Evolutionary conservation across 2,888 invertebrate species (phyloP).

Genomic region (Formica aserva): DNA sequence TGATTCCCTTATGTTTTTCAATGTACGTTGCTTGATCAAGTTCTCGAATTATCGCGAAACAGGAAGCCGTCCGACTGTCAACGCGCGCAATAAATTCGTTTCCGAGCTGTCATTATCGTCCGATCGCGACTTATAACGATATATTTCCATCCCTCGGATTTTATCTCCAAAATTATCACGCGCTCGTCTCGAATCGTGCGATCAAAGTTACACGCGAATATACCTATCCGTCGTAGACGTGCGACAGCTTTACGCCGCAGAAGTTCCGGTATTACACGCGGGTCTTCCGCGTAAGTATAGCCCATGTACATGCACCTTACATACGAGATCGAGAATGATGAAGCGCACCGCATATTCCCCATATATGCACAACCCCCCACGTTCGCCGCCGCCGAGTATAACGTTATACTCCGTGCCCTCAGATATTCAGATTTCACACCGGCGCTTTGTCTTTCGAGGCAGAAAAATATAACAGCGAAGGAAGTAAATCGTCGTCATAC

Average conservation of each 20-base stretch:
- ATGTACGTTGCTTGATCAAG: conserved; percentile 26
- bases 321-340: conserved; percentile 73
- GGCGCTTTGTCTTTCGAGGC: conserved; percentile 64
- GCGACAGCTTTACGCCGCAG: conserved; percentile 8
- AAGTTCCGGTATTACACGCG: conserved; percentile 59
- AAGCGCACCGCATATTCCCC: conserved; percentile 64
- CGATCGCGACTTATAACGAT: conserved; percentile 14
- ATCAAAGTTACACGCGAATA: not conserved
- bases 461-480: conserved; percentile 59
- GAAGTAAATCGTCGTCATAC: conserved; percentile 53
- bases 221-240: not conserved
- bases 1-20: not conserved
- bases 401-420: conserved; percentile 60
- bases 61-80: not conserved
- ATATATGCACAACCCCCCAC: conserved; percentile 64
- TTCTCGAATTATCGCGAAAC: conserved; percentile 22
- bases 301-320: conserved; percentile 59
- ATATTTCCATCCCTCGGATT: conserved; percentile 6
- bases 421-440: conserved; percentile 69
- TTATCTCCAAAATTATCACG: conserved; percentile 35
- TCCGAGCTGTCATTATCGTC: not conserved
- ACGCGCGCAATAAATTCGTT: conserved; percentile 20
- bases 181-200: not conserved
- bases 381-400: conserved; percentile 51
- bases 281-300: conserved; percentile 60